phyloP scores from a whole-genome alignment of 2,797 vertebrate genomes.

The Arrhamphus sclerolepis region DNA sequence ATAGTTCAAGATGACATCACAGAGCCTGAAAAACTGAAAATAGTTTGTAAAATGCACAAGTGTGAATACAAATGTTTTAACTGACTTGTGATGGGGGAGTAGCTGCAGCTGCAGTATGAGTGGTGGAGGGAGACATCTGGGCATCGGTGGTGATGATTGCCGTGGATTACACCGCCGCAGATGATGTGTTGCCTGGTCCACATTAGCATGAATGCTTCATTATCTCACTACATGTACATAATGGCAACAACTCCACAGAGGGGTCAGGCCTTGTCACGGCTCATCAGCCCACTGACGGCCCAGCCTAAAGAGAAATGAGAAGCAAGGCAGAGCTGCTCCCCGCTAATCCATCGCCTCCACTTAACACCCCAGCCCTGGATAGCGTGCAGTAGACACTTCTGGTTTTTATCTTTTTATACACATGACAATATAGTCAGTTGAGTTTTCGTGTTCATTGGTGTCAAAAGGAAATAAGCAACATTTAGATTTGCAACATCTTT shows the following conservation, averaged over 20 bases:
- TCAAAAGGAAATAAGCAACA: slow-evolving; percentile 11
- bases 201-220: slow-evolving; percentile 89
- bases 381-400: slow-evolving; percentile 58
- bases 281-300: slow-evolving; percentile 85
- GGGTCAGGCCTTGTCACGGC: slow-evolving; percentile 84
- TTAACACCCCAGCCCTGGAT: slow-evolving; percentile 71
- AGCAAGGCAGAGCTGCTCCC: slow-evolving; percentile 73
- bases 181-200: slow-evolving; percentile 72
- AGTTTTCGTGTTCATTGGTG: slow-evolving; percentile 24
- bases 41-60: slow-evolving; percentile 1
- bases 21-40: not conserved
- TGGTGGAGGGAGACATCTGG: slow-evolving; percentile 34
- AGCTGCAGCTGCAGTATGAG: slow-evolving; percentile 20
- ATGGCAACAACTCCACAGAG: slow-evolving; percentile 84
- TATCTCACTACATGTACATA: slow-evolving; percentile 87
- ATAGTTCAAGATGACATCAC: not conserved
- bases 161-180: slow-evolving; percentile 72
- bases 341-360: slow-evolving; percentile 83
- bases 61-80: slow-evolving; percentile 25
- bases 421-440: slow-evolving; percentile 23
- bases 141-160: slow-evolving; percentile 58
- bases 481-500: not conserved
- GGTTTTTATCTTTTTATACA: slow-evolving; percentile 59
- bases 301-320: slow-evolving; percentile 79
- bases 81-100: slow-evolving; percentile 33